phyloP scores from a whole-genome alignment of 35 echinoderm and acorn worm genomes.

The Ophiothrix spiculata region DNA sequence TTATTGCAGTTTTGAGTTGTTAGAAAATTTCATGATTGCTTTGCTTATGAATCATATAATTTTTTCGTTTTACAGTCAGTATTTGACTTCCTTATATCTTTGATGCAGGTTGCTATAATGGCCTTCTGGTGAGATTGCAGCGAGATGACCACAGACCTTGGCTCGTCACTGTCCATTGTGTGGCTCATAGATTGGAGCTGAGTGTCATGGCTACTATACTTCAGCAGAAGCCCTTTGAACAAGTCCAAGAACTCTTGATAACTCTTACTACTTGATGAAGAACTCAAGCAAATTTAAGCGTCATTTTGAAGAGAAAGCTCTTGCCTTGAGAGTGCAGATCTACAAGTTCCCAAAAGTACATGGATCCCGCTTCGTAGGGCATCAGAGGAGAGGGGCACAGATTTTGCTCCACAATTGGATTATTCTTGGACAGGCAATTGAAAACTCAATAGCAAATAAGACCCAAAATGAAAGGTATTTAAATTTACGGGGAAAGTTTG shows the following conservation, averaged over 20 bases:
- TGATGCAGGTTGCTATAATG: slow-evolving; percentile 55
- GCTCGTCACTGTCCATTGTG: slow-evolving; percentile 55
- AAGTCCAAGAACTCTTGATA: slow-evolving; percentile 53
- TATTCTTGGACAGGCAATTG: slow-evolving; percentile 38
- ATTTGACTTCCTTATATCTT: slow-evolving; percentile 42
- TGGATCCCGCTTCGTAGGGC: slow-evolving; percentile 55
- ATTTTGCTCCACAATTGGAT: slow-evolving; percentile 58
- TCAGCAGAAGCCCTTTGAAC: slow-evolving; percentile 35
- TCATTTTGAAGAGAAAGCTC: slow-evolving; percentile 50
- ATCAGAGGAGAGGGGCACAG: slow-evolving; percentile 41
- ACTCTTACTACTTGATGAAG: slow-evolving; percentile 68
- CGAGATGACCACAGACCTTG: slow-evolving; percentile 47
- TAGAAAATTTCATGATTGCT: too few species aligned
- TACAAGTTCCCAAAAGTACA: slow-evolving; percentile 41
- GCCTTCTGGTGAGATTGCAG: slow-evolving; percentile 46
- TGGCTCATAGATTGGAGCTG: slow-evolving; percentile 49
- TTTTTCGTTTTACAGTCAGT: slow-evolving; percentile 25
- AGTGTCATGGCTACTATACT: slow-evolving; percentile 40
- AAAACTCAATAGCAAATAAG: slow-evolving; percentile 50
- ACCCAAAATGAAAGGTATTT: slow-evolving; percentile 35
- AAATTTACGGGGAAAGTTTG: too few species aligned
- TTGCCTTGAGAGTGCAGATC: slow-evolving; percentile 21
- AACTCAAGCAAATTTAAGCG: slow-evolving; percentile 67
- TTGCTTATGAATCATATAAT: too few species aligned
- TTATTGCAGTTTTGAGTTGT: too few species aligned